Base-by-base conservation (phyloP, 2,888 invertebrate species). In the Caenorhabditis macrosperma region DNA sequence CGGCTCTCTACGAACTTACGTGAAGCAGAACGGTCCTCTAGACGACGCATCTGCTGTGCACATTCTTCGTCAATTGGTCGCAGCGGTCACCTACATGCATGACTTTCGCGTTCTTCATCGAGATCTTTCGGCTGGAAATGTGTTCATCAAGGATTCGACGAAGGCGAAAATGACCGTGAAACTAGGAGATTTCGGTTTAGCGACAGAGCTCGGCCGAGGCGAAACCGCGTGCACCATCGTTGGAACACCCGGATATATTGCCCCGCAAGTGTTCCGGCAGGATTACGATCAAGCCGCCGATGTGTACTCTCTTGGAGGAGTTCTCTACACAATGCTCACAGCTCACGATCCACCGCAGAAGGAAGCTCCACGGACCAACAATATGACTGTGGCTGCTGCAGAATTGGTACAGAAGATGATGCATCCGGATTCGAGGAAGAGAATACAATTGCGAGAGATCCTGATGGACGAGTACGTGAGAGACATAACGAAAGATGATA, bases 201-300 rank as follows among this genome's bases (percentile, higher is more conserved):
- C 84, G 1, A 78, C 83, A 7, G 68, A 66, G 20, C 26, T 82
- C 10, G 52, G 35, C 24, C 46, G 44, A 0, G 80, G 72, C 4
- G 76, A 55, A 33, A 66, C 80, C 12, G 80, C 84, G 10, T 66
- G 69, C 26, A 85, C 85, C 1, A 78, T 82, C 41, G 83, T 82
- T 15, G 86, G 86, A 24, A 86, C 86, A 12, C 84, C 84, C 5
- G 85, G 85, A n/a, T 86, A 77, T 66, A 85, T 86, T 72, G 84
- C 85, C 17, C 82, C 81, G 78, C 81, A 84, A 60, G 79, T 84
- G 0, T 74, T 50, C 38, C 30, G 60, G 17, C 76, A 76, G 10
- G 63, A 71, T 2, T 84, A 84, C 48, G 63, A 61, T 35, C 69
- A 77, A 28, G n/a, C 38, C 7, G 80, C 82, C 1, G 84, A 84